Base-by-base conservation (phyloP, 1,140 invertebrate species). In the Musca vetustissima region DNA sequence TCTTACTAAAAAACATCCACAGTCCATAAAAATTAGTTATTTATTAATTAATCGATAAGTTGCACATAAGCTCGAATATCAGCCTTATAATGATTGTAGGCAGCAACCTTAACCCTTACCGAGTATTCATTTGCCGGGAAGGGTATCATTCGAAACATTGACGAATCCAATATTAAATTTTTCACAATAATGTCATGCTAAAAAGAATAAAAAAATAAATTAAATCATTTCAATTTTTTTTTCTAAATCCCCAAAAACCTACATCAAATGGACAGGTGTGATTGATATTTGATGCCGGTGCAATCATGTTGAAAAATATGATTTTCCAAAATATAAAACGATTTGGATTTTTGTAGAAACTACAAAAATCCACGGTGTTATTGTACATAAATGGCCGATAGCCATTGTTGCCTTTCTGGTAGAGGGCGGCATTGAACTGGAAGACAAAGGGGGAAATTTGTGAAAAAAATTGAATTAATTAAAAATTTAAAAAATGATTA, bases 381-480 rank as follows among this genome's bases (percentile, higher is more conserved):
- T 66, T 66, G 19, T 66, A 66, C 11, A 66, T 19, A 24, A 66
- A 66, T 8, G 14, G 64, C 6, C 22, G 21, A 32, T 66, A 66
- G 13, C 19, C 19, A 21, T 52, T 49, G 21, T 24, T 19, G 25
- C 57, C 22, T 14, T 66, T 66, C 8, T 8, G 0, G 7, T 25
- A 52, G n/a, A 50, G 32, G 9, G 6, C 47, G 1, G 49, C 43
- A 50, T 66, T 66, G 4, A 49, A 0, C 64, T 66, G 21, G 13
- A 1, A 14, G 21, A 52, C 9, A 14, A 32, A 49, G 24, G 24
- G 15, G 21, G 7, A 19, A 19, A 28, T 28, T 4, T 28, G 28
- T 28, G 8, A 4, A n/a, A 21, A 1, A 52, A 21, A 52, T 6
- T 21, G 1, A 4, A n/a, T 3, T n/a, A n/a, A 32, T 21, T 6